Base-by-base conservation (phyloP, 1,140 invertebrate species). In the Drosophila pandora region DNA sequence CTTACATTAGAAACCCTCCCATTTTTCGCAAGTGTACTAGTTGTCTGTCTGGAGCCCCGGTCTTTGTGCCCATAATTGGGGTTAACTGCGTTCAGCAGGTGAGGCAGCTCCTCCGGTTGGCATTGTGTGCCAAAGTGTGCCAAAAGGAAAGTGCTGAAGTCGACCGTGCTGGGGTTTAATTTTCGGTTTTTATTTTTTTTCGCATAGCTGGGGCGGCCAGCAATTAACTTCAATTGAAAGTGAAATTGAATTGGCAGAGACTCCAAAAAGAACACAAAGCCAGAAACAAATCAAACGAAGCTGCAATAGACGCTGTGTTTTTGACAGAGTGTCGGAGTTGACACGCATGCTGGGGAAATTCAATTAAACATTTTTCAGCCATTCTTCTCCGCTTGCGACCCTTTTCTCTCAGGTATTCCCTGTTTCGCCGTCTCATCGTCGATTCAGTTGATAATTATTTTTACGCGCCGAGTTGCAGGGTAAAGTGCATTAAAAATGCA, bases 401-500 rank as follows among this genome's bases (percentile, higher is more conserved):
- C 10, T 37, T 62, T 13, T 43, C 68, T 84, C 52, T 73, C 41
- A 43, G 59, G 67, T 58, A 70, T 75, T 64, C 45, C 28, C 23
- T 61, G 52, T 70, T 39, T 43, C 56, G 22, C 21, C 43, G 69
- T 17, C 83, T 88, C 83, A 88, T 88, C 76, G 75, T 50, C 79
- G 87, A 88, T 88, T 88, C 83, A 83, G 83, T 83, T 88, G 83
- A 88, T 88, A 88, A 88, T 88, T 88, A 88, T 88, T 88, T 88
- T 88, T 88, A 88, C 83, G 83, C 83, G 63, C 67, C 30, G 72
- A 63, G 73, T 53, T 65, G 76, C 76, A 76, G 83, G 67, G 72
- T 58, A 75, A 75, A 82, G 69, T 88, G 75, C 71, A 88, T 88
- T 88, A 88, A 88, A 88, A 88, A 88, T 88, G 83, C 83, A 88